These are phyloP conservation scores for Argyrosomus regius DNA, from an alignment of 2,797 vertebrate genomes.

Conservation along the genomic window DNA sequence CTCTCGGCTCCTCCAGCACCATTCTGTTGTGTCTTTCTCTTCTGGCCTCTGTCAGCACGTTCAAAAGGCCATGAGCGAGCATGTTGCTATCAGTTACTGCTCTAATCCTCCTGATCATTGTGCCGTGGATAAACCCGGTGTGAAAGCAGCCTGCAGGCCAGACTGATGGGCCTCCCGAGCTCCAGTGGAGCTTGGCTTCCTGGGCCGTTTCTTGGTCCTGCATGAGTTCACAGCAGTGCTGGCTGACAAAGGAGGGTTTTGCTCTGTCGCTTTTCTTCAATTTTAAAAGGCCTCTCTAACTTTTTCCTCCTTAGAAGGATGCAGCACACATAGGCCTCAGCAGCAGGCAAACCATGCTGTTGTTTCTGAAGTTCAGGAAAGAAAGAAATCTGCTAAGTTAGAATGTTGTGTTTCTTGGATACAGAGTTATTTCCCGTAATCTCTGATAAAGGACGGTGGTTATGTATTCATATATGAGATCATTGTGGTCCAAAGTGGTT, in stretches of 20 bases:
- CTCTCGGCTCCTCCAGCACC: not conserved
- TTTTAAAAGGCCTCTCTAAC: constrained; percentile 40
- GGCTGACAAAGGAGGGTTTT: constrained; percentile 63
- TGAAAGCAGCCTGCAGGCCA: constrained; percentile 76
- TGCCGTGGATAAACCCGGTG: constrained; percentile 84
- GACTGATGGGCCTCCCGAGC: constrained; percentile 55
- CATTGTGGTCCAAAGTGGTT: too few species aligned
- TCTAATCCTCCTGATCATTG: constrained; percentile 87
- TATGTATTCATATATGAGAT: too few species aligned
- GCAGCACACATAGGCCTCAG: constrained; percentile 8
- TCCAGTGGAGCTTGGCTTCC: constrained; percentile 49
- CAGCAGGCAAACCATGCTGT: not conserved
- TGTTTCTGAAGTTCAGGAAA: not conserved
- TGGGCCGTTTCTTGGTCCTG: constrained; percentile 44
- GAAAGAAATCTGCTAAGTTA: too few species aligned
- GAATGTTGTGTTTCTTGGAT: too few species aligned
- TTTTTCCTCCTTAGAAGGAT: constrained; percentile 24
- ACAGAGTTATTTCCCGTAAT: too few species aligned
- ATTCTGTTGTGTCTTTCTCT: not conserved
- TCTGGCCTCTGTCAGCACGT: constrained; percentile 57
- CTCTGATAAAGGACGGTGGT: too few species aligned
- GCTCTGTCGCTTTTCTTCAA: constrained; percentile 56
- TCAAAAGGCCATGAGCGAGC: constrained; percentile 80
- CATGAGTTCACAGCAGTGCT: constrained; percentile 62
- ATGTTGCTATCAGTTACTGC: constrained; percentile 86